Evolutionary conservation across 2,113 vertebrate genomes (phyloP).

Genomic region (Aphyosemion australe): DNA sequence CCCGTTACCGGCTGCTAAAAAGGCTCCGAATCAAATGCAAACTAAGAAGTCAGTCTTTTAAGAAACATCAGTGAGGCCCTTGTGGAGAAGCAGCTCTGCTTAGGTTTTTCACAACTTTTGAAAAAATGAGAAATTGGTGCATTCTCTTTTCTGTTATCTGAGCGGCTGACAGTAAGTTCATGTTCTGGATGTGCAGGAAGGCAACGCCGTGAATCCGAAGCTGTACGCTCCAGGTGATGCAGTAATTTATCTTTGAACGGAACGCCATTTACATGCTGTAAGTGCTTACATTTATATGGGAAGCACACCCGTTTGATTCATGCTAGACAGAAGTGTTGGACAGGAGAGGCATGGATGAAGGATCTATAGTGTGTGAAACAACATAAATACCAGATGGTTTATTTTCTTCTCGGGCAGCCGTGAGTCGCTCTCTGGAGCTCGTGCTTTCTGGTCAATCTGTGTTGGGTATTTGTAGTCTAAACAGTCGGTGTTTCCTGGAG

Average conservation of each 20-base stretch:
- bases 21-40: constrained; percentile 76
- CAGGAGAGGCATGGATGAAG: constrained; percentile 2
- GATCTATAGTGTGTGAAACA: constrained; percentile 15
- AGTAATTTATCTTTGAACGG: constrained; percentile 2
- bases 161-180: constrained; percentile 66
- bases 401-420: constrained; percentile 26
- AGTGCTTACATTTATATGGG: constrained; percentile 6
- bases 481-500: constrained; percentile 49
- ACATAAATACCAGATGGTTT: constrained; percentile 19
- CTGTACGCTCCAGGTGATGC: constrained; percentile 12
- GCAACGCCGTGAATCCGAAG: constrained; percentile 27
- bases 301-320: constrained; percentile 34
- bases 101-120: constrained; percentile 68
- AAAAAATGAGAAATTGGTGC: constrained; percentile 68
- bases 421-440: constrained; percentile 26
- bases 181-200: constrained; percentile 47
- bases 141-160: constrained; percentile 68
- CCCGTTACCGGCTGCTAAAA: constrained; percentile 73
- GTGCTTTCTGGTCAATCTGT: constrained; percentile 55
- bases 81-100: constrained; percentile 73
- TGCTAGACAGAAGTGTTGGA: constrained; percentile 10
- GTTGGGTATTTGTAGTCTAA: constrained; percentile 64
- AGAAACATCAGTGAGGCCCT: constrained; percentile 72
- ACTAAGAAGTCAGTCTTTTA: constrained; percentile 77
- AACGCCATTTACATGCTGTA: neutral